Conservation (phyloP, 1,140 invertebrate genomes). For the Drosophila repleta region DNA sequence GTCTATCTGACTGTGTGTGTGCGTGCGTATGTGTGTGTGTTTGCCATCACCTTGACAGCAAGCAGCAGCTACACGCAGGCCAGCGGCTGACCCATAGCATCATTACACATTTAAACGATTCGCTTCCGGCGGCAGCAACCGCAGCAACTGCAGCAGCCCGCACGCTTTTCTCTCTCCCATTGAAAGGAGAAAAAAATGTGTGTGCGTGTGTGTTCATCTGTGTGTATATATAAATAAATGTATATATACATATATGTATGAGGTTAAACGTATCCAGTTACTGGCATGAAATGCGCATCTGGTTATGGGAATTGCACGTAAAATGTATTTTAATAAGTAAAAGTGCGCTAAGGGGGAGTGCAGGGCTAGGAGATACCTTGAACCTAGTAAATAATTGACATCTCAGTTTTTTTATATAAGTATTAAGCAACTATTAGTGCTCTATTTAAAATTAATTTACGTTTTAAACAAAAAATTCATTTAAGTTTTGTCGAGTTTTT, state of each 20-base stretch:
- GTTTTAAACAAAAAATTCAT: no score
- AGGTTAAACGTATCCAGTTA: conserved; percentile 29
- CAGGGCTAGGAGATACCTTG: no score
- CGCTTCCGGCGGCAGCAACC: conserved; percentile 12
- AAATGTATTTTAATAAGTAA: conserved; percentile 27
- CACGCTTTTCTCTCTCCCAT: background rate
- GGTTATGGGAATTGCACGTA: conserved; percentile 10
- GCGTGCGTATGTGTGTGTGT: conserved; percentile 4
- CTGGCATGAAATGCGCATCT: conserved; percentile 38
- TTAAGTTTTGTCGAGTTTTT: no score
- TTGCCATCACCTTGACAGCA: conserved; percentile 16
- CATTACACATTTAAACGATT: conserved; percentile 53
- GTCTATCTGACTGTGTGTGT: conserved; percentile 12
- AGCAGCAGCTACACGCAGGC: background rate
- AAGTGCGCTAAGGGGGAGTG: no score
- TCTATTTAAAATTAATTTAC: no score
- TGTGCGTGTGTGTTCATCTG: background rate
- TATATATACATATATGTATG: background rate
- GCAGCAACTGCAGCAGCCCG: background rate
- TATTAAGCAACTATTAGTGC: no score
- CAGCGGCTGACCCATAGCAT: conserved; percentile 41
- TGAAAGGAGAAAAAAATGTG: conserved; percentile 3
- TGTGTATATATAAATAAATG: background rate
- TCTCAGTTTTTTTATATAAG: no score
- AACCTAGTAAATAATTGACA: no score